Base-by-base conservation (phyloP, 2,113 vertebrate genomes). In the Hystrix cristata region DNA sequence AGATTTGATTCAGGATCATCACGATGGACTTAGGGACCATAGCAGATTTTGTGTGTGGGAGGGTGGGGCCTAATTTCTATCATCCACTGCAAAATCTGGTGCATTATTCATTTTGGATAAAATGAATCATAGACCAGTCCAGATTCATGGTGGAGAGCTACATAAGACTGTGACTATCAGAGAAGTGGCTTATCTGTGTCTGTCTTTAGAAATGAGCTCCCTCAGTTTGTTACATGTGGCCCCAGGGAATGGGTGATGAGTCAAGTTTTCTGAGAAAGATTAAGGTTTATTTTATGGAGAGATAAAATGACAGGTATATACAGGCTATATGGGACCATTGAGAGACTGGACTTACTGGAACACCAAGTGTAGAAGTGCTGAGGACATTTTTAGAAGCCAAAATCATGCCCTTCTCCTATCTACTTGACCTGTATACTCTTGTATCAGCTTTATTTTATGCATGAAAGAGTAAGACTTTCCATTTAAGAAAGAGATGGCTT, bases 371-470 rank as follows among this genome's bases (percentile, higher is more conserved):
- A 51, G 27, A 79, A 18, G 23, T 38, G 31, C 43, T 10, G 21
- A 48, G 34, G 43, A 92, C 59, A 4, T 18, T 65, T 86, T 85
- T 67, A 53, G 86, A 93, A 87, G 21, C 18, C 11, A 21, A 64
- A 53, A 0, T 25, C 5, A 10, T 0, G 13, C 8, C 11, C 7
- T 29, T 43, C 19, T 72, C 14, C 31, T 79, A 5, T 74, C 57
- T 57, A 43, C 34, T 23, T 7, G 12, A 57, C 53, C 23, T 14
- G 23, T 27, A 46, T 12, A 34, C 57, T 48, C 14, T 0, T 64
- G 7, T 19, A 13, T 48, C 21, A 14, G 29, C 0, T 0, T 34
- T 21, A 29, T 23, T 43, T 23, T 16, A 57, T 2, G 3, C 12
- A 25, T 18, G 31, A 34, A 62, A 72, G 57, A 78, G n/a, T 6